Base-by-base conservation (phyloP, 2,797 vertebrate genomes). In the Heteromormyrus szaboi region DNA sequence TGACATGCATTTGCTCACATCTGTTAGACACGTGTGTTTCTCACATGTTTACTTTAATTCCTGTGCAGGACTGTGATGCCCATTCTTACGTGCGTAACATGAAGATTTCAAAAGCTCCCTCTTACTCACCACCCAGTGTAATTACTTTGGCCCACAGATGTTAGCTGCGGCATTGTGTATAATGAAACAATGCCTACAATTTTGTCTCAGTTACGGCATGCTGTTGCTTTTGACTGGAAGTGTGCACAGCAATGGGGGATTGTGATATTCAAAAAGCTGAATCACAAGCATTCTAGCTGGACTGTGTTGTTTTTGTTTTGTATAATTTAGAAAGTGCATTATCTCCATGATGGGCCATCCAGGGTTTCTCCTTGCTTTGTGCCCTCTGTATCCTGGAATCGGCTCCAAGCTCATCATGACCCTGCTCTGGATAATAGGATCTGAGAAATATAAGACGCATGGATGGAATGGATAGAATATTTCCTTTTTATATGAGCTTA, bases 11-110 rank as follows among this genome's bases (percentile, higher is more conserved):
- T 88, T 81, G 65, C 89, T 72, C 33, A 83, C 83, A 37, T 89
- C 84, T 88, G 51, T 59, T 44, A 25, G 48, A 85, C 54, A 96
- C 96, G 95, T 95, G 95, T 68, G 48, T 37, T 59, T 56, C 53
- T 33, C 85, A 85, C 46, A 9, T 85, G 81, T 85, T 51, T n/a
- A 46, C 9, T 19, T 68, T 22, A n/a, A 68, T 83, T 85, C 25
- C 25, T 85, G 25, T 37, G 4, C 53, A 81, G 48, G 17, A 25
- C 17, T 68, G 22, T 37, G 46, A 37, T 53, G 9, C 19, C 25
- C 2, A 51, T 86, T 68, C 88, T 85, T 33, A 19, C 48, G 12
- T 29, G 22, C 17, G 22, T 68, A 6, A 51, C 22, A 51, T 22
- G 2, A 81, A 59, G 53, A 62, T 83, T 88, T 88, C 54, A 84